Percentiles rank a stretch among this genome's conserved stretches.
These are phyloP conservation scores for Palythoa grandiflora DNA, from an alignment of 92 coral and sea anemone genomes.

Conservation along the genomic window DNA sequence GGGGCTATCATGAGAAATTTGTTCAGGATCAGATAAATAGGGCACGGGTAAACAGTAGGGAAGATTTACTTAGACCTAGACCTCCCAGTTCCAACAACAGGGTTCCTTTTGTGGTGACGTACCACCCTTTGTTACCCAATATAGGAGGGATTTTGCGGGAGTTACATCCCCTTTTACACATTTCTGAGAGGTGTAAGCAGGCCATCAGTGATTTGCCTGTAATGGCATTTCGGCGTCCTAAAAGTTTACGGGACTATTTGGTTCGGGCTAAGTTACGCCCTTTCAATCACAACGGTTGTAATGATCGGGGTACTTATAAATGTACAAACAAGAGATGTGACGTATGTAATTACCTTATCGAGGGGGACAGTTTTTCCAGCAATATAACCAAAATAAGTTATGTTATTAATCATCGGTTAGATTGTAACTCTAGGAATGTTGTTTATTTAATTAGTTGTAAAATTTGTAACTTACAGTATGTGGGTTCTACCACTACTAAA, in stretches of 20 bases:
- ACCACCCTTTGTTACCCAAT: conserved; percentile 42
- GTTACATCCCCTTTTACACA: neutral
- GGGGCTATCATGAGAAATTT: no score
- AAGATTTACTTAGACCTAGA: no score
- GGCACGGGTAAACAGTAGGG: no score
- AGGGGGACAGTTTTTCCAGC: neutral
- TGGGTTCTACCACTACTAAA: conserved; percentile 61
- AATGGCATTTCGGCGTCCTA: conserved; percentile 33
- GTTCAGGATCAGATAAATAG: no score
- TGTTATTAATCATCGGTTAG: conserved; percentile 43
- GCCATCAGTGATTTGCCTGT: conserved; percentile 5
- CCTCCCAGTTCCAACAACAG: no score
- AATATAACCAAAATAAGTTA: neutral
- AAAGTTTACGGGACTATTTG: conserved; percentile 24
- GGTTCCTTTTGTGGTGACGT: neutral
- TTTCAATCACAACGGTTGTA: neutral
- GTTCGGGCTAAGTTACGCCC: conserved; percentile 18
- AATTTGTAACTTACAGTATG: conserved; percentile 58
- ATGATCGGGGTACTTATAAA: neutral
- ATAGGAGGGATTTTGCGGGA: conserved; percentile 37
- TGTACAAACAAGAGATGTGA: conserved; percentile 35
- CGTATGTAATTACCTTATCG: conserved; percentile 6
- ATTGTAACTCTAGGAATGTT: conserved; percentile 66
- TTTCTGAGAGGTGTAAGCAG: neutral
- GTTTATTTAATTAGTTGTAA: conserved; percentile 64